Percentiles rank a stretch among this genome's conserved stretches.
Conservation (phyloP, 2,113 vertebrate genomes). For the Megalops atlanticus region DNA sequence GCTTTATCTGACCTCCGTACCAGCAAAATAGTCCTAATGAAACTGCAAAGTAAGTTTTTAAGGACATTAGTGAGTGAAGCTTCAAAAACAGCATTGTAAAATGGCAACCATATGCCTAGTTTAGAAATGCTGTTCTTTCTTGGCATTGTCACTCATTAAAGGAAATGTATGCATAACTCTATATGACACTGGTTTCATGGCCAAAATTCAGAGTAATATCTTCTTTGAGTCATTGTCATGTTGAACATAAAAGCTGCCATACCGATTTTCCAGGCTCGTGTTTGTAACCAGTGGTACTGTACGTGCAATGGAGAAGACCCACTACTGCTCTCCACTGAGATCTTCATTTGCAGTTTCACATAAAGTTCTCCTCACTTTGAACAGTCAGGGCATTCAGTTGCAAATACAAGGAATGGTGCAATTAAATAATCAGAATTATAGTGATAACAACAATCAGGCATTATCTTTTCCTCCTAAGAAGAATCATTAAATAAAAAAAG, state of each 20-base stretch:
- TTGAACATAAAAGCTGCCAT: constrained; percentile 1
- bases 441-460: not conserved
- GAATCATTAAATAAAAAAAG: not conserved
- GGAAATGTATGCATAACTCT: constrained; percentile 7
- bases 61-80: not conserved
- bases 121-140: not conserved
- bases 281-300: not conserved
- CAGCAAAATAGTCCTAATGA: not conserved
- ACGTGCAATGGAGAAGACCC: not conserved
- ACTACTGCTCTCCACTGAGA: not conserved
- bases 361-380: not conserved
- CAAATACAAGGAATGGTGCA: not conserved
- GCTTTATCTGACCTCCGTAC: too few relatives aligned
- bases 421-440: constrained; percentile 6
- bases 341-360: constrained; percentile 11
- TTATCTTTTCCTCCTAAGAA: not conserved
- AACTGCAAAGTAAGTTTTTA: not conserved
- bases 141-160: not conserved
- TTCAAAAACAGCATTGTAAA: not conserved
- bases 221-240: not conserved
- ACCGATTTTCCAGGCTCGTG: not conserved
- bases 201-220: constrained; percentile 3
- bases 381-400: not conserved
- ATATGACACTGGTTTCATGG: constrained; percentile 14
- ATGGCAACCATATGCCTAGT: not conserved